Evolutionary conservation across 2,113 vertebrate genomes (phyloP).

Genomic region (Osmerus eperlanus): DNA sequence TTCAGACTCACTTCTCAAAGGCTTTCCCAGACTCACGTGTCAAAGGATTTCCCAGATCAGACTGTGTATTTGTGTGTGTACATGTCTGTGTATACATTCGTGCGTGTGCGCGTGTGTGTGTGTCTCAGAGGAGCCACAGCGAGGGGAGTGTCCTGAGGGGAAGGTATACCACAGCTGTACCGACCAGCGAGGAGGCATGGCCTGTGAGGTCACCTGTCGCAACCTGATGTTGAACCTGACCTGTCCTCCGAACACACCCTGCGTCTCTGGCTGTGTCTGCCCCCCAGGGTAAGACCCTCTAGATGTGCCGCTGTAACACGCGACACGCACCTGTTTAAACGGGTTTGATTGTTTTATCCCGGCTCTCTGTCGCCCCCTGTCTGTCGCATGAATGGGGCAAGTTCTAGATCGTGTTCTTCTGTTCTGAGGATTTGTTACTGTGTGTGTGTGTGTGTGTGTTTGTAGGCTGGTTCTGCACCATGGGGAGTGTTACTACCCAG

Average conservation of each 20-base stretch:
- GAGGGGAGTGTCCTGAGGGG: conserved; percentile 78
- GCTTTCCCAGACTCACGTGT: neutral
- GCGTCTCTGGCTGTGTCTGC: conserved; percentile 91
- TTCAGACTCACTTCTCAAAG: neutral
- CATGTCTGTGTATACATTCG: conserved; percentile 8
- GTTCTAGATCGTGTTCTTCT: neutral
- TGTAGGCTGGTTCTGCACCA: conserved; percentile 90
- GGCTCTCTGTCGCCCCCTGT: too few relatives aligned
- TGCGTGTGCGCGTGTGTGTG: conserved; percentile 19
- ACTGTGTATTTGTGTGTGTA: conserved; percentile 7
- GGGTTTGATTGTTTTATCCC: too few relatives aligned
- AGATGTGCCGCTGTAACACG: too few relatives aligned
- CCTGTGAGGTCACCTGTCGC: conserved; percentile 87
- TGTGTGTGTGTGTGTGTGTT: conserved; percentile 17
- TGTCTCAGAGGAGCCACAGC: conserved; percentile 62
- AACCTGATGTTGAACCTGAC: conserved; percentile 98
- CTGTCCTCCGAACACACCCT: conserved; percentile 88
- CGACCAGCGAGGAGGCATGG: conserved; percentile 77
- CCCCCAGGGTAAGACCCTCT: conserved; percentile 78
- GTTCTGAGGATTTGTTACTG: neutral
- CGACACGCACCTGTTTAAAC: too few relatives aligned
- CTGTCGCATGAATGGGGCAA: too few relatives aligned
- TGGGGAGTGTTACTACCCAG: conserved; percentile 91
- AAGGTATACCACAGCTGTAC: conserved; percentile 8
- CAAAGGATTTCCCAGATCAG: neutral